These are phyloP conservation scores for Uloborus plumipes DNA, from an alignment of 2,888 invertebrate genomes.

Conservation along the genomic window DNA sequence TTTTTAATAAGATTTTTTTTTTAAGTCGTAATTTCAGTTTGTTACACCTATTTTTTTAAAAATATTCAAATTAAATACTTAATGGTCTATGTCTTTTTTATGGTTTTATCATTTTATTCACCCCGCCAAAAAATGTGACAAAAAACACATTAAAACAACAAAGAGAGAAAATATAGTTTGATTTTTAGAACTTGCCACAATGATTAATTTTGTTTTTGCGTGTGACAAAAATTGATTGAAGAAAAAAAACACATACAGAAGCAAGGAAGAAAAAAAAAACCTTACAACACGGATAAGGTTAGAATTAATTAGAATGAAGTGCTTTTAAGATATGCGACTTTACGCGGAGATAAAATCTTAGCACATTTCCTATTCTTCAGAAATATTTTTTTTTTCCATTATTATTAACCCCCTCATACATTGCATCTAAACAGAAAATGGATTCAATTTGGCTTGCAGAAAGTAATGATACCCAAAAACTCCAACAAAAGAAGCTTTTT, in stretches of 20 bases:
- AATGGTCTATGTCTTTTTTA: no score
- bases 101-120: no score
- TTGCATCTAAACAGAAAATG: slow-evolving; percentile 8
- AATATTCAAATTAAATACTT: no score
- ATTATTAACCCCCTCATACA: neutral
- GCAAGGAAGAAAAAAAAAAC: neutral
- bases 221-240: slow-evolving; percentile 29
- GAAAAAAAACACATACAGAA: slow-evolving; percentile 2
- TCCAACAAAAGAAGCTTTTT: slow-evolving; percentile 14
- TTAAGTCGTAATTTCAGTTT: no score
- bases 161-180: neutral
- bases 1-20: no score
- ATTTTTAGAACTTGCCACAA: neutral
- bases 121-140: no score
- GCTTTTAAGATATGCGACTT: slow-evolving; percentile 53
- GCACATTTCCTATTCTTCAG: slow-evolving; percentile 27
- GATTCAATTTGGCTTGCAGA: slow-evolving; percentile 31
- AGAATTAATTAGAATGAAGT: slow-evolving; percentile 56
- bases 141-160: neutral
- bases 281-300: slow-evolving; percentile 18
- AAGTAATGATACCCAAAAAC: slow-evolving; percentile 7
- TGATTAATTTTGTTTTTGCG: slow-evolving; percentile 41
- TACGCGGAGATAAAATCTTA: slow-evolving; percentile 38
- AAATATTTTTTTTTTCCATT: slow-evolving; percentile 12
- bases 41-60: no score